These are phyloP conservation scores for Hirundo rustica DNA, from an alignment of 2,797 vertebrate genomes.

Conservation along the genomic window DNA sequence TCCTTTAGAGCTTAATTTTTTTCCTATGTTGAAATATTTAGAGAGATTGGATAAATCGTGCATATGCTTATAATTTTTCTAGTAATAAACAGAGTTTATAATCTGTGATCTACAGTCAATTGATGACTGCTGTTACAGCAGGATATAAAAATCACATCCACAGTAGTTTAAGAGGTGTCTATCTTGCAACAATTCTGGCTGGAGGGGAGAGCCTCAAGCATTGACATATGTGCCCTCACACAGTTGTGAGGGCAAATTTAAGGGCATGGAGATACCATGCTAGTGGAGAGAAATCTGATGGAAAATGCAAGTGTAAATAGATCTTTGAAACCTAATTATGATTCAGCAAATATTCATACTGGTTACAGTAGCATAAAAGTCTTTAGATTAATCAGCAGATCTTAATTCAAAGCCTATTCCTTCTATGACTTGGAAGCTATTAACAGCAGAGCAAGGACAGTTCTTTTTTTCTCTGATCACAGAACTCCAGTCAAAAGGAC, in stretches of 20 bases:
- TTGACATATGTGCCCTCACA: background rate
- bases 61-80: background rate
- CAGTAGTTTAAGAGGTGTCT: background rate
- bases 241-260: background rate
- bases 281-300: background rate
- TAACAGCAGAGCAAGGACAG: background rate
- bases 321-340: background rate
- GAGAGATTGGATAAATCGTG: background rate
- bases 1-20: background rate
- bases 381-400: background rate
- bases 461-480: background rate
- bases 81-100: background rate
- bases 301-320: background rate
- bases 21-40: background rate
- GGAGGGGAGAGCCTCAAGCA: background rate
- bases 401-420: background rate
- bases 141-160: background rate
- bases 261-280: background rate
- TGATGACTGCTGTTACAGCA: background rate
- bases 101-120: background rate
- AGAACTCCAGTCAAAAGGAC: background rate
- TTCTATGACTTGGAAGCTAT: background rate
- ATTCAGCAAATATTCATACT: background rate
- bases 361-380: background rate
- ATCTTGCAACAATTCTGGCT: background rate